Evolutionary conservation across 2,797 vertebrate species (phyloP).

Genomic region (Leptatherina wallacei): DNA sequence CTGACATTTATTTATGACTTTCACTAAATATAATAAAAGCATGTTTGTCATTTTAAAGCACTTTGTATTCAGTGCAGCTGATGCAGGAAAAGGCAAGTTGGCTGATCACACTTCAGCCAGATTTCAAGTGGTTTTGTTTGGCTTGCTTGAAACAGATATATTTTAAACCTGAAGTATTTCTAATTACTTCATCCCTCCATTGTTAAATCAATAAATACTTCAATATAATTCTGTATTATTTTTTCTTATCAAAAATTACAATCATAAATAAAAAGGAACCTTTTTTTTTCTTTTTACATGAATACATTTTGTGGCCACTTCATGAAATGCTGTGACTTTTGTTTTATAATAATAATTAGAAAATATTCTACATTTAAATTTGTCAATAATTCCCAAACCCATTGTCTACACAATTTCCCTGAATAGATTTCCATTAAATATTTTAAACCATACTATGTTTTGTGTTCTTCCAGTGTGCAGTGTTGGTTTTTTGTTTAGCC

Average conservation of each 20-base stretch:
- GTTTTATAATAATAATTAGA: background rate
- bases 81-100: background rate
- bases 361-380: too few species aligned
- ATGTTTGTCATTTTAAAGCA: background rate
- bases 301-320: background rate
- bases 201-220: too few species aligned
- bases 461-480: background rate
- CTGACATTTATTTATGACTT: background rate
- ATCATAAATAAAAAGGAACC: background rate
- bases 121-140: background rate
- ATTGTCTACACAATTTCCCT: background rate
- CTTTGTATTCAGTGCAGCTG: background rate
- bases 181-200: background rate
- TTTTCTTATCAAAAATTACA: background rate
- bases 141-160: background rate
- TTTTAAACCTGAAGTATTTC: background rate
- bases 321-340: background rate
- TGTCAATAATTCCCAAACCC: background rate
- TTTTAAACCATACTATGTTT: background rate
- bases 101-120: background rate
- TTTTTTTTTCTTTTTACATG: too few species aligned
- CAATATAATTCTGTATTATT: too few species aligned
- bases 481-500: background rate
- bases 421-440: background rate
- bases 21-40: background rate